Conservation (phyloP, 2,888 invertebrate species). For the Pherbina coryleti region DNA sequence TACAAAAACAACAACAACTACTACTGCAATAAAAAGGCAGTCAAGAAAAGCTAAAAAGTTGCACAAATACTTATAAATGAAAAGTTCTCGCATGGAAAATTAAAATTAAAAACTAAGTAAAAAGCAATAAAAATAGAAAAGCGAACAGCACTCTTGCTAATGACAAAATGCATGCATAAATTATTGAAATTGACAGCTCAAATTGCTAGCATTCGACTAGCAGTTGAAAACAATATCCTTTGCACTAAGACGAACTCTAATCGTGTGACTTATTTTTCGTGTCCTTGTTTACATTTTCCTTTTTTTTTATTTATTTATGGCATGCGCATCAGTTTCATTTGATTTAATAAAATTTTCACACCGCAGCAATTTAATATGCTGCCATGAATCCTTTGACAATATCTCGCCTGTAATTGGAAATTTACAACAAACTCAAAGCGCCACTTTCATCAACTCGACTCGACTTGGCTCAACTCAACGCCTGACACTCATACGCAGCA, state of each 20-base stretch:
- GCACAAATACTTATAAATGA: slow-evolving; percentile 23
- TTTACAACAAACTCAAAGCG: too few species aligned
- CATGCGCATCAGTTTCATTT: too few species aligned
- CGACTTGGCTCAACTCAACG: neutral
- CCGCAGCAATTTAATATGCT: too few species aligned
- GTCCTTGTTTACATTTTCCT: too few species aligned
- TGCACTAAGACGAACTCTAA: neutral
- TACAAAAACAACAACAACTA: neutral
- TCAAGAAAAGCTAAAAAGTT: slow-evolving; percentile 13
- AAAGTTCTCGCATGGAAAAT: slow-evolving; percentile 27
- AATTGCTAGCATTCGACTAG: neutral
- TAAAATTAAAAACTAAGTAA: neutral
- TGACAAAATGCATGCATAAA: neutral
- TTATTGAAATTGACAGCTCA: neutral
- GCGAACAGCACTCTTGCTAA: neutral
- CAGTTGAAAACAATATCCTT: neutral
- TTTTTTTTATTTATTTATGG: too few species aligned
- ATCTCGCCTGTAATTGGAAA: too few species aligned
- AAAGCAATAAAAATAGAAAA: neutral
- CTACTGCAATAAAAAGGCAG: neutral
- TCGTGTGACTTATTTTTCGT: neutral
- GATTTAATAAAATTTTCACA: too few species aligned
- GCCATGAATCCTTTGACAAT: too few species aligned
- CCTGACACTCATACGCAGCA: neutral
- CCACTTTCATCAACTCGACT: too few species aligned